phyloP scores from a whole-genome alignment of 1,140 invertebrate genomes.

The Dendroctonus ponderosae region DNA sequence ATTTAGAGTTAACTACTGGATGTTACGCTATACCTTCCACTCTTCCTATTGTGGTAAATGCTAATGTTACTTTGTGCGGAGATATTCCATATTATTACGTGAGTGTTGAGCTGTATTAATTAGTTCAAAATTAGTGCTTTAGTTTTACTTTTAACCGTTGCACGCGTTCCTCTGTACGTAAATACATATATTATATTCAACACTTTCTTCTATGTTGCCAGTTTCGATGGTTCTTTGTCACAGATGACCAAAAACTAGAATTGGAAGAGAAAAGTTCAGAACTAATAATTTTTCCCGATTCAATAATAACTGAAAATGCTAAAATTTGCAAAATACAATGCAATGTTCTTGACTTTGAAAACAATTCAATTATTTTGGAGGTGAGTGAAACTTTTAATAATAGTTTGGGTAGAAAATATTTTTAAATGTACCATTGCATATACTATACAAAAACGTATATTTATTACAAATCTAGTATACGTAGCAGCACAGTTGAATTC shows the following conservation, averaged over 20 bases:
- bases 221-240: neutral
- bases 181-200: neutral
- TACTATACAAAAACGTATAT: too few relatives aligned
- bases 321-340: neutral
- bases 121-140: too few relatives aligned
- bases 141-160: too few relatives aligned
- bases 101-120: conserved; percentile 1
- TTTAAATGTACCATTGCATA: too few relatives aligned
- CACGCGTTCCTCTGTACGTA: too few relatives aligned
- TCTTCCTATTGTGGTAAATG: conserved; percentile 19
- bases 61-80: conserved; percentile 15
- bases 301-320: neutral
- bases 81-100: conserved; percentile 21
- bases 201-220: neutral
- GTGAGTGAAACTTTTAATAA: too few relatives aligned
- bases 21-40: conserved; percentile 7
- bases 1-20: conserved; percentile 13
- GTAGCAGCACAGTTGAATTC: too few relatives aligned
- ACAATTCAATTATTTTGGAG: neutral
- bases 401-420: too few relatives aligned
- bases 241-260: neutral
- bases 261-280: conserved; percentile 9
- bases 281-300: neutral
- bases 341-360: conserved; percentile 3
- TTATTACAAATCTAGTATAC: too few relatives aligned